phyloP scores from a whole-genome alignment of 2,113 vertebrate species.

The Daphoenositta chrysoptera region DNA sequence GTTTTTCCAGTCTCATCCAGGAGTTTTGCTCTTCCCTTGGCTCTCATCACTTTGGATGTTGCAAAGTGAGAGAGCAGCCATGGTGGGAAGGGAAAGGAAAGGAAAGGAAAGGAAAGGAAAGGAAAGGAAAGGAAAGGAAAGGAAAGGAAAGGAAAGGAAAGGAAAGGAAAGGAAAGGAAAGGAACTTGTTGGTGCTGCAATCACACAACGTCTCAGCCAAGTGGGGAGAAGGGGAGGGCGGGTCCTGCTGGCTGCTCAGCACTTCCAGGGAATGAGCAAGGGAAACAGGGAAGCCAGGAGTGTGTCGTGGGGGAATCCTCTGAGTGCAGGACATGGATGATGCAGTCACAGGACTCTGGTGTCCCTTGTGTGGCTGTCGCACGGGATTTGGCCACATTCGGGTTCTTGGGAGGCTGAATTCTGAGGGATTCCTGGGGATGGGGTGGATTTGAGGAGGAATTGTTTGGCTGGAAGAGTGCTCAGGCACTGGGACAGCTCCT shows the following conservation, averaged over 20 bases:
- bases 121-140: too few relatives aligned
- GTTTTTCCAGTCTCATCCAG: neutral
- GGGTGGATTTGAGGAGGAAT: neutral
- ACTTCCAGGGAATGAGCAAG: neutral
- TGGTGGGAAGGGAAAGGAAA: too few relatives aligned
- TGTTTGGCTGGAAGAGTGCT: neutral
- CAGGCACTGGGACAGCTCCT: neutral
- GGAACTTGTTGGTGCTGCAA: neutral
- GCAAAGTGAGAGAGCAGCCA: neutral
- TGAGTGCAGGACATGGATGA: rapidly evolving
- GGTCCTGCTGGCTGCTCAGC: neutral
- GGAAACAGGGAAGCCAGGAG: neutral
- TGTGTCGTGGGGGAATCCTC: neutral
- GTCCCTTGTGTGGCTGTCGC: neutral
- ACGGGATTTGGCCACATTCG: rapidly evolving
- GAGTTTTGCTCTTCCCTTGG: neutral
- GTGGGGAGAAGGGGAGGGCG: neutral
- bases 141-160: too few relatives aligned
- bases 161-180: too few relatives aligned
- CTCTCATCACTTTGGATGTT: neutral
- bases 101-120: too few relatives aligned
- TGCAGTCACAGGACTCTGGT: neutral
- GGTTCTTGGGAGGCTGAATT: neutral
- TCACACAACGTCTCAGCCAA: neutral
- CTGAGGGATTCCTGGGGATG: neutral